Percentiles rank a stretch among this genome's conserved stretches.
Conservation (phyloP, 2,888 invertebrate genomes). For the Scrobipalpa atriplicella region DNA sequence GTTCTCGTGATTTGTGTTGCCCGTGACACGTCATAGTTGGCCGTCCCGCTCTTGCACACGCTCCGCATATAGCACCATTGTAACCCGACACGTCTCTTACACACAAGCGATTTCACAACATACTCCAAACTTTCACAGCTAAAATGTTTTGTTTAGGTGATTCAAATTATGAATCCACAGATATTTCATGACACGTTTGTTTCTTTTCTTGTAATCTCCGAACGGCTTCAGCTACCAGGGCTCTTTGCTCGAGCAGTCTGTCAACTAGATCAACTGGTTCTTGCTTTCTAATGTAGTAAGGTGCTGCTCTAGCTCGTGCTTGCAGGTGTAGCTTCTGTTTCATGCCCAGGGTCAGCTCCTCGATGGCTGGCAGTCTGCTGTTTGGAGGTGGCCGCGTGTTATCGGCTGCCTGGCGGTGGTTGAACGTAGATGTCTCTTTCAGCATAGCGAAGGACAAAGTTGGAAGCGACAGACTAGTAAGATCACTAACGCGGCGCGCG, state of each 20-base stretch:
- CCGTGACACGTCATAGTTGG: slow-evolving; percentile 77
- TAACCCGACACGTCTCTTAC: slow-evolving; percentile 81
- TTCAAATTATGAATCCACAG: slow-evolving; percentile 78
- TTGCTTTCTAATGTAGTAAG: slow-evolving; percentile 80
- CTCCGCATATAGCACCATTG: slow-evolving; percentile 83
- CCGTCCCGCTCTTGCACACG: slow-evolving; percentile 75
- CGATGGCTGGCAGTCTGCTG: slow-evolving; percentile 73
- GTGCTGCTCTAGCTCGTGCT: slow-evolving; percentile 77
- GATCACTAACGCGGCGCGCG: slow-evolving; percentile 63
- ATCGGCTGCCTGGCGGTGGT: slow-evolving; percentile 62
- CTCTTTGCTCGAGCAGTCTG: slow-evolving; percentile 74
- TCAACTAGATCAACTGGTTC: slow-evolving; percentile 80
- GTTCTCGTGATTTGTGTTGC: slow-evolving; percentile 79
- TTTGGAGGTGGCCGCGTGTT: slow-evolving; percentile 64
- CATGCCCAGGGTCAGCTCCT: slow-evolving; percentile 76
- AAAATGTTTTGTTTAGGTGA: slow-evolving; percentile 73
- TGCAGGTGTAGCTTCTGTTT: slow-evolving; percentile 81
- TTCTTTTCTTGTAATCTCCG: slow-evolving; percentile 79
- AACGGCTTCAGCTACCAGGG: slow-evolving; percentile 80
- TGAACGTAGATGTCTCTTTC: slow-evolving; percentile 75
- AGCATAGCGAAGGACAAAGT: slow-evolving; percentile 60
- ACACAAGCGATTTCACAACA: slow-evolving; percentile 83
- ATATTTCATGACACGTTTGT: slow-evolving; percentile 77
- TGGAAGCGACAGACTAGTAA: slow-evolving; percentile 56
- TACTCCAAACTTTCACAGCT: slow-evolving; percentile 81